phyloP scores from a whole-genome alignment of 2,113 vertebrate genomes.

The Pangasianodon hypophthalmus region DNA sequence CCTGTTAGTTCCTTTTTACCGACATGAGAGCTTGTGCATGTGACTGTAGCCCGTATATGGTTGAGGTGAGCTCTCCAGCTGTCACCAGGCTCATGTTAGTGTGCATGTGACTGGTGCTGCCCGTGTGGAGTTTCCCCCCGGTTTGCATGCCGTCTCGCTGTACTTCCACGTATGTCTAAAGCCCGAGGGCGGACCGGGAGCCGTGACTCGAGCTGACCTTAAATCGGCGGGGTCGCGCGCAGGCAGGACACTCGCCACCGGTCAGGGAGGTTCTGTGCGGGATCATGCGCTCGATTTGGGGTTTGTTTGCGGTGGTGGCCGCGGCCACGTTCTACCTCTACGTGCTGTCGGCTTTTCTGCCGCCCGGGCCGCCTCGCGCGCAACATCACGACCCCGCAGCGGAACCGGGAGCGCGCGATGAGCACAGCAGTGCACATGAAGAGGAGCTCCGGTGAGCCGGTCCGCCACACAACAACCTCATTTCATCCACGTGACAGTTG shows the following conservation, averaged over 20 bases:
- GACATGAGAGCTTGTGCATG: neutral
- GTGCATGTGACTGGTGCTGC: conserved; percentile 50
- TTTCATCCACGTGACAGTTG: neutral
- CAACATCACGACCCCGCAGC: neutral
- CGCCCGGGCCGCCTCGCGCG: conserved; percentile 57
- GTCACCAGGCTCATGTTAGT: conserved; percentile 25
- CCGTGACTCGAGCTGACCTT: conserved; percentile 22
- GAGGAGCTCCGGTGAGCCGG: conserved; percentile 43
- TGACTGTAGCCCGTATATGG: neutral
- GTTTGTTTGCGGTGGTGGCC: conserved; percentile 65
- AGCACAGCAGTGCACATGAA: conserved; percentile 18
- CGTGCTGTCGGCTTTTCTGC: conserved; percentile 72
- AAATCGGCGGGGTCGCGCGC: conserved; percentile 19
- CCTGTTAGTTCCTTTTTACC: neutral
- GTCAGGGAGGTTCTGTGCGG: neutral
- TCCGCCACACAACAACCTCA: neutral
- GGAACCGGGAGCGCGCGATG: neutral
- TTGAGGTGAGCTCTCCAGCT: conserved; percentile 24
- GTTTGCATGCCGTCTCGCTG: conserved; percentile 8
- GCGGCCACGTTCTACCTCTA: conserved; percentile 74
- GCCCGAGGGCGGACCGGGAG: conserved; percentile 27
- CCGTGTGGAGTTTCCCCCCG: conserved; percentile 32
- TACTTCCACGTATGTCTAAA: conserved; percentile 43
- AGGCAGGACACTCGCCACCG: neutral
- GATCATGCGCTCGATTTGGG: conserved; percentile 71